Conservation (phyloP, 2,113 vertebrate species). For the Ceratotherium simum region DNA sequence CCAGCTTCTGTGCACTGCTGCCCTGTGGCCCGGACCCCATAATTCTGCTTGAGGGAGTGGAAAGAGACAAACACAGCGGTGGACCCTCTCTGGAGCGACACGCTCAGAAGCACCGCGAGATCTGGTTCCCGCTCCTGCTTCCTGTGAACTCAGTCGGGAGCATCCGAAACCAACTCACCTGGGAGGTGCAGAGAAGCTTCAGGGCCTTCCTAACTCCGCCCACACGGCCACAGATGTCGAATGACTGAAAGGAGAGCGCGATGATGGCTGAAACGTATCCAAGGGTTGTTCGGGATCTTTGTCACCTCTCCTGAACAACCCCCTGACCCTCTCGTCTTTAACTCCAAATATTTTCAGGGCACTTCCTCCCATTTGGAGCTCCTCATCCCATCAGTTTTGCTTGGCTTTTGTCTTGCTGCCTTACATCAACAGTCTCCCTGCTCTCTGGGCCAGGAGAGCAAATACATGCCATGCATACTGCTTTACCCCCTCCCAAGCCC, state of each 20-base stretch:
- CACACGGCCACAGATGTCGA: slow-evolving; percentile 95
- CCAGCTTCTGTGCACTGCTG: slow-evolving; percentile 98
- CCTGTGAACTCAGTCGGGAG: background rate
- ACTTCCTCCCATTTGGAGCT: background rate
- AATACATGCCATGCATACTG: background rate
- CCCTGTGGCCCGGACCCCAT: slow-evolving; percentile 94
- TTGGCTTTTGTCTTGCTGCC: background rate
- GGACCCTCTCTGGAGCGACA: fast-evolving
- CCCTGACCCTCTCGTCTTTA: background rate
- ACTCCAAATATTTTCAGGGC: background rate
- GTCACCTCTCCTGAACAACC: background rate
- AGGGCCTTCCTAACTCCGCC: slow-evolving; percentile 94
- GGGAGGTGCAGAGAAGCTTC: slow-evolving; percentile 93
- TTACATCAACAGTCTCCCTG: background rate
- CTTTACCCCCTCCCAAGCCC: background rate
- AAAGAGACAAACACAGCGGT: background rate
- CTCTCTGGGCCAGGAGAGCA: background rate
- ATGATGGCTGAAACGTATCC: background rate
- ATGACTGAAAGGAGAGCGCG: slow-evolving; percentile 89
- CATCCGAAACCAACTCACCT: slow-evolving; percentile 87
- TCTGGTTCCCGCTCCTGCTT: background rate
- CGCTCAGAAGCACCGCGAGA: background rate
- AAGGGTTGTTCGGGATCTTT: background rate
- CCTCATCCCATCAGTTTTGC: background rate
- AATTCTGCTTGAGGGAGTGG: slow-evolving; percentile 87